Percentiles rank a stretch among this genome's conserved stretches.
These are phyloP conservation scores for Engraulis encrasicolus DNA, from an alignment of 2,113 vertebrate species.

Conservation along the genomic window DNA sequence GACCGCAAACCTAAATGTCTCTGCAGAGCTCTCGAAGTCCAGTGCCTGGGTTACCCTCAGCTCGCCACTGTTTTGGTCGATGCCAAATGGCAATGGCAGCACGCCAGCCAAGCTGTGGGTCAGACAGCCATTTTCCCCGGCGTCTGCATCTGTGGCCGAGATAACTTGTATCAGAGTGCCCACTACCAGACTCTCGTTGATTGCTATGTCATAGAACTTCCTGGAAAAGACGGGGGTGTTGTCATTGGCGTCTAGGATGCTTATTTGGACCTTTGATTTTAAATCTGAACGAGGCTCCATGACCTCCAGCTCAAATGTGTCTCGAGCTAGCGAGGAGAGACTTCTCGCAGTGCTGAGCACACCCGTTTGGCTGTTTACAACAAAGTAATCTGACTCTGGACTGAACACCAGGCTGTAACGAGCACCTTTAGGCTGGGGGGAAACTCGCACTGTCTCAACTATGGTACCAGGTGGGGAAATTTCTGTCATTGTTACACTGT, in stretches of 20 bases:
- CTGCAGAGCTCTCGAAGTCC: slow-evolving; percentile 92
- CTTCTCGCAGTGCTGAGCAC: slow-evolving; percentile 83
- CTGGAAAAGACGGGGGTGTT: slow-evolving; percentile 87
- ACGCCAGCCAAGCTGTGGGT: slow-evolving; percentile 88
- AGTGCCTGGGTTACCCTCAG: slow-evolving; percentile 85
- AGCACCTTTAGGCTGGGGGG: slow-evolving; percentile 77
- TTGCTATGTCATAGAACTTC: slow-evolving; percentile 77
- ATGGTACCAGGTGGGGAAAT: slow-evolving; percentile 90
- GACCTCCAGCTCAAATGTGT: slow-evolving; percentile 83
- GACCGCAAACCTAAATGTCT: slow-evolving; percentile 86
- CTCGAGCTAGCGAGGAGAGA: slow-evolving; percentile 81
- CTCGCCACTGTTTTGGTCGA: slow-evolving; percentile 90
- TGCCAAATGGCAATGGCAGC: slow-evolving; percentile 83
- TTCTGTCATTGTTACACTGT: slow-evolving; percentile 87
- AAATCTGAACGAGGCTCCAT: slow-evolving; percentile 74
- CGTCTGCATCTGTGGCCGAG: slow-evolving; percentile 87
- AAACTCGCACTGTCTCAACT: slow-evolving; percentile 83
- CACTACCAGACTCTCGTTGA: slow-evolving; percentile 87
- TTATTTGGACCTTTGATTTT: slow-evolving; percentile 79
- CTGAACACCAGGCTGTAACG: slow-evolving; percentile 83
- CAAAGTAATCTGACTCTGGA: slow-evolving; percentile 83
- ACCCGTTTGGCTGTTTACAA: slow-evolving; percentile 87
- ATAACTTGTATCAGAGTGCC: slow-evolving; percentile 82
- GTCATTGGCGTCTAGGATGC: slow-evolving; percentile 90
- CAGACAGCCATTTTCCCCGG: slow-evolving; percentile 91